These are phyloP conservation scores for Drosophila azteca DNA, from an alignment of 1,140 invertebrate genomes.

Conservation along the genomic window DNA sequence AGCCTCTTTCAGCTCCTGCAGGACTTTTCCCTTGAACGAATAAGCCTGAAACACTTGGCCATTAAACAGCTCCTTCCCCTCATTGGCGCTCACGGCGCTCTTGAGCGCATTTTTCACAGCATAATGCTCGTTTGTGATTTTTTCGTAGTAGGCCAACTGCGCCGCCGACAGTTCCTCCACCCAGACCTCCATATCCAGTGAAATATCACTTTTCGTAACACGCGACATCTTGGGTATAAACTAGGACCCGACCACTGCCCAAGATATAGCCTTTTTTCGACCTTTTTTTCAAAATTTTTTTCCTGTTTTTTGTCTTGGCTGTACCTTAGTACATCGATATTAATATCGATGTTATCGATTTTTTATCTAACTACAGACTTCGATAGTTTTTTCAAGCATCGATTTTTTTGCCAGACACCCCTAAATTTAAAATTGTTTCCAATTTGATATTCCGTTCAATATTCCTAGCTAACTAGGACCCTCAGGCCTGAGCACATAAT, in stretches of 20 bases:
- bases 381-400: too few species aligned
- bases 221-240: constrained; percentile 63
- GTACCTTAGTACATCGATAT: too few species aligned
- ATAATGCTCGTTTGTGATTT: constrained; percentile 86
- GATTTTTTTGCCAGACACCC: too few species aligned
- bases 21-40: constrained; percentile 78
- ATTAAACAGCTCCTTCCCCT: constrained; percentile 86
- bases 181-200: constrained; percentile 87
- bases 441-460: too few species aligned
- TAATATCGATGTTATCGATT: too few species aligned
- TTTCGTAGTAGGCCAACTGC: constrained; percentile 85
- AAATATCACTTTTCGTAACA: constrained; percentile 77
- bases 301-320: constrained; percentile 51
- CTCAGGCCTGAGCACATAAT: too few species aligned
- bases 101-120: constrained; percentile 86
- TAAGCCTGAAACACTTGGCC: constrained; percentile 86
- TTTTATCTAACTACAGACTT: too few species aligned
- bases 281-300: constrained; percentile 15
- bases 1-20: constrained; percentile 79
- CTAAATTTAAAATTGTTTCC: too few species aligned
- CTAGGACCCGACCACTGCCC: constrained; percentile 39
- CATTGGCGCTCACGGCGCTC: constrained; percentile 85
- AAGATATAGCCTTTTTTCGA: constrained; percentile 11
- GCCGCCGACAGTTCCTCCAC: constrained; percentile 88
- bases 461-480: too few species aligned